Conservation (phyloP, 2,797 vertebrate genomes). For the Mormyrus hasselquistii region DNA sequence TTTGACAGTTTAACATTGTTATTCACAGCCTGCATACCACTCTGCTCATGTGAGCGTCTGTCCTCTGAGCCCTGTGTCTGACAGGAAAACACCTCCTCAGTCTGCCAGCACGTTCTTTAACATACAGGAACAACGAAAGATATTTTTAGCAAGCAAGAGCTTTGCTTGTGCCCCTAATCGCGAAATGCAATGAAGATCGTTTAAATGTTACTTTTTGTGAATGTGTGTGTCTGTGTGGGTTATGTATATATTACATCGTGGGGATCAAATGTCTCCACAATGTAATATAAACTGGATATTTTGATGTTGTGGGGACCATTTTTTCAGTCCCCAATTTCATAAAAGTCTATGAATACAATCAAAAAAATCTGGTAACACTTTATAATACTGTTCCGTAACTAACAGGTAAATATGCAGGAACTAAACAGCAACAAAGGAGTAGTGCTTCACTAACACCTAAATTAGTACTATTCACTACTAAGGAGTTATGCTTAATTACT, state of each 20-base stretch:
- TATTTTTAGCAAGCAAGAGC: conserved; percentile 2
- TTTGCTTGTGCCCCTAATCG: background rate
- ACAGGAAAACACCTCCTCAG: background rate
- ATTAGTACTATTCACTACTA: no score
- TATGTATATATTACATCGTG: background rate
- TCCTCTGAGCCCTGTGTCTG: background rate
- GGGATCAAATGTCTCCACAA: background rate
- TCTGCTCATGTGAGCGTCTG: background rate
- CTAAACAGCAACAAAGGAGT: no score
- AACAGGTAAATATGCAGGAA: no score
- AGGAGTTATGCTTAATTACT: no score
- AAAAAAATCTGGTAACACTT: no score
- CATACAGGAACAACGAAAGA: background rate
- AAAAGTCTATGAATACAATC: background rate
- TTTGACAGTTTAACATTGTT: background rate
- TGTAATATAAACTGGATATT: background rate
- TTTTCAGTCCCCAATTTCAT: background rate
- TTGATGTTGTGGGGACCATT: background rate
- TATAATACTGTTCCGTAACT: no score
- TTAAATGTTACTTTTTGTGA: background rate
- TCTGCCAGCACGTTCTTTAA: background rate
- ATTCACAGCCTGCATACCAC: background rate
- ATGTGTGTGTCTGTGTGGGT: background rate
- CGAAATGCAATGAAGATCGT: background rate
- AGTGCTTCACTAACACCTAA: no score